A percentile compares a stretch with the other conserved stretches of the same genome.
Conservation (phyloP, 2,888 invertebrate genomes). For the Miltochrista miniata region DNA sequence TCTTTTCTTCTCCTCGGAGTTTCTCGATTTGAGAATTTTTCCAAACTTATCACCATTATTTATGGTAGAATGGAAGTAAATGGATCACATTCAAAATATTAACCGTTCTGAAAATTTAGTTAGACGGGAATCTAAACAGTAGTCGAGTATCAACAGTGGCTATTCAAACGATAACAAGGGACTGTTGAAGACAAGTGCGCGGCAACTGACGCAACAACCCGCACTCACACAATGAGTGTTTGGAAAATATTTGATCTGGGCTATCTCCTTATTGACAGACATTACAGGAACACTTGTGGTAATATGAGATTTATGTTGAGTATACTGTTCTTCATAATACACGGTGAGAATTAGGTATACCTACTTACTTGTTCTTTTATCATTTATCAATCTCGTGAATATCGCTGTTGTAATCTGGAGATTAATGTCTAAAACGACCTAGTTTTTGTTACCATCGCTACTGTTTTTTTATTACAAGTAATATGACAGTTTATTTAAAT, state of each 20-base stretch:
- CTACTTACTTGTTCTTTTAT: not conserved
- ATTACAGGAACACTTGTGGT: conserved; percentile 22
- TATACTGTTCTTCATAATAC: not conserved
- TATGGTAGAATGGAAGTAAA: too few relatives aligned
- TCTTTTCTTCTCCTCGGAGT: too few relatives aligned
- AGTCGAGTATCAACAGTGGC: conserved; percentile 41
- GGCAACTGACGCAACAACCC: conserved; percentile 44
- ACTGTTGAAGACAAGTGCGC: conserved; percentile 11
- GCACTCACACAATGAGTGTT: conserved; percentile 48
- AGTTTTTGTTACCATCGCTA: too few relatives aligned
- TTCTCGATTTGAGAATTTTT: too few relatives aligned
- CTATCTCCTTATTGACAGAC: conserved; percentile 28
- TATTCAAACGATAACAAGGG: conserved; percentile 44
- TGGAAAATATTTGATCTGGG: conserved; percentile 55
- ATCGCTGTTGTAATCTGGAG: not conserved
- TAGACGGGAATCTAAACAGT: conserved; percentile 36
- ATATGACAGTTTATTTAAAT: too few relatives aligned
- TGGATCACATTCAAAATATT: conserved; percentile 19
- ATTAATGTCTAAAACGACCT: not conserved
- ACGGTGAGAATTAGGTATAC: not conserved
- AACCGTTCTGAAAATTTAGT: conserved; percentile 21
- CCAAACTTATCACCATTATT: too few relatives aligned
- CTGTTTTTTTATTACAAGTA: not conserved
- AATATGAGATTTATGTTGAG: conserved; percentile 4
- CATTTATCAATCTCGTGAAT: not conserved